Evolutionary conservation across 2,888 invertebrate genomes (phyloP).

Genomic region (Spisula subtruncata): DNA sequence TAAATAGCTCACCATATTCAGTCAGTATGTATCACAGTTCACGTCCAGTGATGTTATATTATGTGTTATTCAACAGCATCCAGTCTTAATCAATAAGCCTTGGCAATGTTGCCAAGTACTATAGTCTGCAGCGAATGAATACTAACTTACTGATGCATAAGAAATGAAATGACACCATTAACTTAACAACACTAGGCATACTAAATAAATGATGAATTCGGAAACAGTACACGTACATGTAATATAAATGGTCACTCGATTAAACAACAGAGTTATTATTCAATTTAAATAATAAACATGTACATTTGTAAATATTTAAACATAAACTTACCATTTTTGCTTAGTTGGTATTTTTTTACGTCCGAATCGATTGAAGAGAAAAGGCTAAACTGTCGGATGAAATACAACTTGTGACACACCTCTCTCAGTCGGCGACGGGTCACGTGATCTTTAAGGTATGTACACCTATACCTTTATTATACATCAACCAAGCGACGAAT

Average conservation of each 20-base stretch:
- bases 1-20: not conserved
- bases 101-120: conserved; percentile 7
- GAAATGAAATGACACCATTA: not conserved
- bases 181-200: not conserved
- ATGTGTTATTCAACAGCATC: not conserved
- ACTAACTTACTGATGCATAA: not conserved
- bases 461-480: not conserved
- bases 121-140: not conserved
- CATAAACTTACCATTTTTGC: conserved; percentile 14
- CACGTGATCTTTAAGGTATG: not conserved
- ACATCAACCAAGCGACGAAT: conserved; percentile 8
- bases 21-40: not conserved
- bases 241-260: not conserved
- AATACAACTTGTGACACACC: conserved; percentile 11
- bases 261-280: not conserved
- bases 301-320: not conserved
- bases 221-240: not conserved
- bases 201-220: not conserved
- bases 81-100: not conserved
- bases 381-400: not conserved
- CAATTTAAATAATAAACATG: not conserved
- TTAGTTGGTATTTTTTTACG: not conserved
- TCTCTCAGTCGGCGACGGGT: not conserved
- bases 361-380: not conserved
- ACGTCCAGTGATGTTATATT: not conserved